These are phyloP conservation scores for Mamestra configurata DNA, from an alignment of 1,140 invertebrate genomes.

Conservation along the genomic window DNA sequence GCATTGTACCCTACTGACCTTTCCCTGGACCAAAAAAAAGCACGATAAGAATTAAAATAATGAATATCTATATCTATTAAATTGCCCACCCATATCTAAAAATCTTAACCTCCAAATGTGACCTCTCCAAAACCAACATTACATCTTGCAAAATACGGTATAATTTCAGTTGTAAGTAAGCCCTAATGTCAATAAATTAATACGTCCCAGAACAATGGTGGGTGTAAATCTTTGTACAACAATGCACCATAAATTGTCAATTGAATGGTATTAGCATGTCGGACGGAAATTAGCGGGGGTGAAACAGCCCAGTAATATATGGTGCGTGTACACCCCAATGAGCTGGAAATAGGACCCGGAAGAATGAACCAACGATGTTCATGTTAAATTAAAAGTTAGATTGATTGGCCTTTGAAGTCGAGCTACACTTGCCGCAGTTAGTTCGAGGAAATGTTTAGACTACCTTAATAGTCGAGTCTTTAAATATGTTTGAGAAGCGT, in stretches of 20 bases:
- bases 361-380: background rate
- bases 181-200: slow-evolving; percentile 22
- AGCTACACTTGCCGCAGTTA: background rate
- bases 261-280: slow-evolving; percentile 58
- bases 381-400: background rate
- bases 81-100: background rate
- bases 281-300: slow-evolving; percentile 52
- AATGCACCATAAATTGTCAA: slow-evolving; percentile 62
- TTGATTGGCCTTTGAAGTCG: background rate
- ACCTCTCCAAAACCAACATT: background rate
- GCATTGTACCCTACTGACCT: no score
- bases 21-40: background rate
- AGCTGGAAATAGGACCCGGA: background rate
- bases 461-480: no score
- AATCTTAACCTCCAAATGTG: background rate
- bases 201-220: slow-evolving; percentile 47
- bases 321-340: slow-evolving; percentile 5
- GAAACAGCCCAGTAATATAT: slow-evolving; percentile 19
- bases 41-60: slow-evolving; percentile 9
- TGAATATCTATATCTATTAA: slow-evolving; percentile 4
- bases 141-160: background rate
- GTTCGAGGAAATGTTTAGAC: background rate
- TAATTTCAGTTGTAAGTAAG: slow-evolving; percentile 1
- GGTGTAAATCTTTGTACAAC: slow-evolving; percentile 59
- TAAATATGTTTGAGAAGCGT: no score